These are phyloP conservation scores for Menidia menidia DNA, from an alignment of 2,797 vertebrate species.

Conservation along the genomic window DNA sequence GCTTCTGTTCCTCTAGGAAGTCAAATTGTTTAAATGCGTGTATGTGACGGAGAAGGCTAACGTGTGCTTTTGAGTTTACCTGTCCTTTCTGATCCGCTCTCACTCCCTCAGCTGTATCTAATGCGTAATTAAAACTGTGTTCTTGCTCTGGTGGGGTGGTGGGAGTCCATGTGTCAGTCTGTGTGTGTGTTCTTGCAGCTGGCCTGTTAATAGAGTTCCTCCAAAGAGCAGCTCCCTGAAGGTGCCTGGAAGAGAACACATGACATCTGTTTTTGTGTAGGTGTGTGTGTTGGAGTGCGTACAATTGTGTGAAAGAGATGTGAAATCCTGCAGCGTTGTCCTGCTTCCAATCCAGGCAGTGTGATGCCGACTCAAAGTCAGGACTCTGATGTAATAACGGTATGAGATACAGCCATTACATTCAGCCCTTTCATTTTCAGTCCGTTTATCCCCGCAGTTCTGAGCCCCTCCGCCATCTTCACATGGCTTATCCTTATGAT, in stretches of 20 bases:
- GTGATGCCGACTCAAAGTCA: too few relatives aligned
- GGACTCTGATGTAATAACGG: too few relatives aligned
- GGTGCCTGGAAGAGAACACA: conserved; percentile 28
- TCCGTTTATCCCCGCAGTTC: too few relatives aligned
- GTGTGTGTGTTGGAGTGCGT: not conserved
- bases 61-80: conserved; percentile 1
- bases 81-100: conserved; percentile 41
- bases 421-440: too few relatives aligned
- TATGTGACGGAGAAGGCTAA: too few relatives aligned
- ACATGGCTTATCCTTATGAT: too few relatives aligned
- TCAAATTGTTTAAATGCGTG: too few relatives aligned
- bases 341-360: too few relatives aligned
- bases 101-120: conserved; percentile 62
- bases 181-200: conserved; percentile 25
- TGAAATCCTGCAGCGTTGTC: not conserved
- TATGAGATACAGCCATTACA: too few relatives aligned
- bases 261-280: not conserved
- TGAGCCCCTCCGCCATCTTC: too few relatives aligned
- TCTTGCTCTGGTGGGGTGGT: not conserved
- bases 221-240: conserved; percentile 46
- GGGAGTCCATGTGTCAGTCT: conserved; percentile 23
- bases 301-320: not conserved
- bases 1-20: too few relatives aligned
- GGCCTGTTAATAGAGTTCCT: conserved; percentile 61
- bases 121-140: conserved; percentile 52